Evolutionary conservation across 2,888 invertebrate genomes (phyloP), one percentile per base, ranked within the genome.

Genomic region (Maniola hyperantus): DNA sequence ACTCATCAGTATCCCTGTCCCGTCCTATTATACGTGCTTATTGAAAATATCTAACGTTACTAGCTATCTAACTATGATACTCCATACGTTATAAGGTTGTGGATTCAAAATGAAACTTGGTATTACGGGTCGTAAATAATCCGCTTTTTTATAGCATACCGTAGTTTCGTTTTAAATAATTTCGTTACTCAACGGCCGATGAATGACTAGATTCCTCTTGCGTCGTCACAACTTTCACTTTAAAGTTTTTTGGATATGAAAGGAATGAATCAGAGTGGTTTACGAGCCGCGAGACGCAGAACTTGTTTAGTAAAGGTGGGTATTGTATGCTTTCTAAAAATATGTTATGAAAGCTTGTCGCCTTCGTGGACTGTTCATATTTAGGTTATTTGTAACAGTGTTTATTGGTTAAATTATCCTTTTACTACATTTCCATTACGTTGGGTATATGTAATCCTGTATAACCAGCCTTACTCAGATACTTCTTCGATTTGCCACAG

Each of bases 221-320:
- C 79, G 69, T 70, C 73, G 75, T 75, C 80, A 79, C 82, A 83
- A 91, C 91, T 91, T 91, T 91, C 91, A 91, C 91, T 91, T 88
- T 80, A 83, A 84, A 80, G 74, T 83, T 87, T 87, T 91, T 90
- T 83, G 84, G 83, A 78, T 78, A 83, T 73, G 78, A 77, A 76
- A 76, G 73, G 71, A 74, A 72, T 76, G 73, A 76, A 67, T 76
- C 74, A 72, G 72, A 71, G 72, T 68, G 67, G 65, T 71, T 72
- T 71, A 67, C 71, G 74, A 75, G 71, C 74, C 70, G 73, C 74
- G 73, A 71, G 64, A 59, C 48, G 68, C 63, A 62, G 67, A 71
- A 71, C 67, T 71, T 64, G 70, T 71, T 71, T 71, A 54, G 70
- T 68, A 64, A 63, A 65, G 39, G 70, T 62, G 48, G 54, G 66